phyloP scores from a whole-genome alignment of 2,113 vertebrate species.

The Grammomys dolichurus region DNA sequence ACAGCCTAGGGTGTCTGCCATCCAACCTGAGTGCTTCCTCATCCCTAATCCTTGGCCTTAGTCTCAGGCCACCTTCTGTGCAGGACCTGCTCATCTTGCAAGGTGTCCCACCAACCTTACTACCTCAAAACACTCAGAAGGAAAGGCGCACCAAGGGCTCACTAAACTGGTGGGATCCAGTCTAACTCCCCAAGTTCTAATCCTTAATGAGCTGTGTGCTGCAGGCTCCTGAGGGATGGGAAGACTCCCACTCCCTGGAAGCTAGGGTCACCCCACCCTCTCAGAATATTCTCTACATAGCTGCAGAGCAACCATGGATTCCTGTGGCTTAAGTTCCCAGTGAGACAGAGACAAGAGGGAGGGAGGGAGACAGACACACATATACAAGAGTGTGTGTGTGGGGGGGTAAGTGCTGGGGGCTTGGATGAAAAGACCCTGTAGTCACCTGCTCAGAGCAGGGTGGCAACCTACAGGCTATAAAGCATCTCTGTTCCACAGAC shows the following conservation, averaged over 20 bases:
- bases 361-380: neutral
- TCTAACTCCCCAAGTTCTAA: neutral
- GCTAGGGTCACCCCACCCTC: neutral
- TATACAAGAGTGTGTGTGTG: neutral
- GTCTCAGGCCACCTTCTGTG: neutral
- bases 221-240: neutral
- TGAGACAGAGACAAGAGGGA: neutral
- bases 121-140: fast-evolving
- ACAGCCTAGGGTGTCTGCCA: neutral
- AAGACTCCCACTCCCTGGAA: conserved; percentile 18
- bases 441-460: neutral
- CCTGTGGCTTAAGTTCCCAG: neutral
- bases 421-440: neutral
- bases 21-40: neutral
- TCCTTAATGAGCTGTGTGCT: neutral
- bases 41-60: neutral
- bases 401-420: neutral
- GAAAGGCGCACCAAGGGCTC: neutral
- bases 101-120: neutral
- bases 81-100: neutral
- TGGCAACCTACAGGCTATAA: neutral
- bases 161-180: neutral
- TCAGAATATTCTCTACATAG: neutral
- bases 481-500: neutral
- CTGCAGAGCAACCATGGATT: neutral